Evolutionary conservation across 2,797 vertebrate genomes (phyloP), one percentile per base, ranked within the genome.

Genomic region (Alosa sapidissima): DNA sequence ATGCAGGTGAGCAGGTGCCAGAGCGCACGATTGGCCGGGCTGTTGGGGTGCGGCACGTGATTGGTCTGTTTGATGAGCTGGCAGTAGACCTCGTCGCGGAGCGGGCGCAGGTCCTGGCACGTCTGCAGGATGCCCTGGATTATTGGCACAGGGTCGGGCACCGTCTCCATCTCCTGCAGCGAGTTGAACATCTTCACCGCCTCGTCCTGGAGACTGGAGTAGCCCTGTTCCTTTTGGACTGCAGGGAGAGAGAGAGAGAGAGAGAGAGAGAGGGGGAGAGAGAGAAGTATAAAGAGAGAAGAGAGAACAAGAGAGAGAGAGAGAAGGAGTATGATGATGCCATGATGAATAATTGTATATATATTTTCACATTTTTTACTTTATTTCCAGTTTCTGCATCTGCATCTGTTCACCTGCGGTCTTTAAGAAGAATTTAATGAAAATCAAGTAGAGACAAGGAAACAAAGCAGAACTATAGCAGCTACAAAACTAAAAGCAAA

Each of bases 61-160:
- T 97, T 98, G 88, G 97, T 98, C 93, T 98, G 97, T 90, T 98
- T 98, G 94, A 98, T 97, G 91, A 97, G 95, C 94, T 98, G 97
- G 90, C 96, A 97, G 89, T 98, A 98, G 6, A 98, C 96, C 94
- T 98, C 97, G 62, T 98, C 97, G 85, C 97, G 95, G 86, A 98
- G 96, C 3, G 96, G 95, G 85, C 96, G 96, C 90, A 98, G 95
- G 92, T 98, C 97, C 81, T 98, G 97, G 93, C 97, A 98, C 86
- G 97, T 98, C 93, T 98, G 97, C 90, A 98, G 94, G 91, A 98
- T 97, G 91, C 97, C 97, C 93, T 98, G 97, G 88, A 98, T 97
- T 86, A 97, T 97, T 89, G 97, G 96, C 88, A 98, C 96, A 0
- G 97, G 97, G 93, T 98, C 97, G 6, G 97, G 94, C 91, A 97